phyloP scores from a whole-genome alignment of 1,140 invertebrate genomes.

The Lordiphosa mommai region DNA sequence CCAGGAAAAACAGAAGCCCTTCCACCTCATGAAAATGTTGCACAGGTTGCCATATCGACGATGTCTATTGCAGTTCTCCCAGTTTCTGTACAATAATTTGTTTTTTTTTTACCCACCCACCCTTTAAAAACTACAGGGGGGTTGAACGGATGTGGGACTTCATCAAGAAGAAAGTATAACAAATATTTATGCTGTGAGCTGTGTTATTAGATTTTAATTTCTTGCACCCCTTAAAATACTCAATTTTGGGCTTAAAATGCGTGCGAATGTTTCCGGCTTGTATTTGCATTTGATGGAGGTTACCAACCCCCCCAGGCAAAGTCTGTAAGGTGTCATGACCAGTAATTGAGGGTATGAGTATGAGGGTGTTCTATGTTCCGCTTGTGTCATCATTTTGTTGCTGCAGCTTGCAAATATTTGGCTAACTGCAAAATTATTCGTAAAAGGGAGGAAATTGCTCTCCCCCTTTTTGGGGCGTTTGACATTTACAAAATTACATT shows the following conservation, averaged over 20 bases:
- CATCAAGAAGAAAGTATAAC: conserved; percentile 58
- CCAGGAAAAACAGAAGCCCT: conserved; percentile 52
- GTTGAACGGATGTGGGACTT: conserved; percentile 44
- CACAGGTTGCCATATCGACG: conserved; percentile 64
- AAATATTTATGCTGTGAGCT: conserved; percentile 77
- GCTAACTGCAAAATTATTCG: conserved; percentile 59
- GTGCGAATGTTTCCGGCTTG: conserved; percentile 66
- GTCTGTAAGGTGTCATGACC: conserved; percentile 65
- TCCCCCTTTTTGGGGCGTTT: conserved; percentile 1
- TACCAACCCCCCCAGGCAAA: conserved; percentile 4
- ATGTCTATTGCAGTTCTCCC: conserved; percentile 59
- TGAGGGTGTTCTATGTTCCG: conserved; percentile 23
- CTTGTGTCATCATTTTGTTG: conserved; percentile 58
- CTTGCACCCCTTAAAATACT: conserved; percentile 65
- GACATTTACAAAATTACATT: conserved; percentile 76
- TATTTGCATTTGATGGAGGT: conserved; percentile 54
- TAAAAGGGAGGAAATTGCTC: conserved; percentile 12
- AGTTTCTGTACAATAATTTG: conserved; percentile 60
- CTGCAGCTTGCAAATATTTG: conserved; percentile 74
- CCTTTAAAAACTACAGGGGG: conserved; percentile 14
- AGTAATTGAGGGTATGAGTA: conserved; percentile 67
- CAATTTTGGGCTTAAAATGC: conserved; percentile 11
- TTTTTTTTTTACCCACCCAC: conserved; percentile 46
- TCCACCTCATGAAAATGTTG: conserved; percentile 51
- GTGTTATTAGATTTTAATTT: conserved; percentile 78